Evolutionary conservation across 1,140 invertebrate genomes (phyloP).

Genomic region (Adelges cooleyi): DNA sequence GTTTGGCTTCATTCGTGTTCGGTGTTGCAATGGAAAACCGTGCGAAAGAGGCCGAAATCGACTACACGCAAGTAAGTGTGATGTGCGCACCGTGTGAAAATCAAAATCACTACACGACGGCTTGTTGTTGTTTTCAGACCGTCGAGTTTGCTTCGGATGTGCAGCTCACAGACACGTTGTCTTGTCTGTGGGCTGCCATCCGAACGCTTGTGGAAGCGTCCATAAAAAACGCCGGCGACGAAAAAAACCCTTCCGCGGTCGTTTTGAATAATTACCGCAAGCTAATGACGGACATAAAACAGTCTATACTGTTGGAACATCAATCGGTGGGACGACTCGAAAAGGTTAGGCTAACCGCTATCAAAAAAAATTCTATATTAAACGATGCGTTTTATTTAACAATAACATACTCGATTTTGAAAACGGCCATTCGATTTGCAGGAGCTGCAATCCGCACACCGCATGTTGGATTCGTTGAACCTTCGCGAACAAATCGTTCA

Average conservation of each 20-base stretch:
- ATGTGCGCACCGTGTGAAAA: too few species aligned
- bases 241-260: background rate
- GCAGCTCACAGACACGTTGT: background rate
- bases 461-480: slow-evolving; percentile 4
- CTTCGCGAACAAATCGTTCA: slow-evolving; percentile 12
- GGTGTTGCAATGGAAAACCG: too few species aligned
- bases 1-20: too few species aligned
- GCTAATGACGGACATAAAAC: slow-evolving; percentile 19
- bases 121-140: slow-evolving; percentile 3
- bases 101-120: too few species aligned
- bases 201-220: background rate
- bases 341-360: too few species aligned
- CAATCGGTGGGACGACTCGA: background rate
- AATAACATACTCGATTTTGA: too few species aligned
- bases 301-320: background rate
- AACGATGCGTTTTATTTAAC: too few species aligned
- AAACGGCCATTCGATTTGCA: too few species aligned
- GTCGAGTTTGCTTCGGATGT: background rate
- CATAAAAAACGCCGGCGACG: background rate
- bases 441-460: background rate
- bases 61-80: too few species aligned
- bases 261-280: slow-evolving; percentile 4
- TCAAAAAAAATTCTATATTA: too few species aligned
- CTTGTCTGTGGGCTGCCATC: background rate
- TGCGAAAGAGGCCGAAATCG: too few species aligned